Percentiles rank a stretch among this genome's conserved stretches.
phyloP scores from a whole-genome alignment of 2,113 vertebrate species.

The Emydocephalus ijimae region DNA sequence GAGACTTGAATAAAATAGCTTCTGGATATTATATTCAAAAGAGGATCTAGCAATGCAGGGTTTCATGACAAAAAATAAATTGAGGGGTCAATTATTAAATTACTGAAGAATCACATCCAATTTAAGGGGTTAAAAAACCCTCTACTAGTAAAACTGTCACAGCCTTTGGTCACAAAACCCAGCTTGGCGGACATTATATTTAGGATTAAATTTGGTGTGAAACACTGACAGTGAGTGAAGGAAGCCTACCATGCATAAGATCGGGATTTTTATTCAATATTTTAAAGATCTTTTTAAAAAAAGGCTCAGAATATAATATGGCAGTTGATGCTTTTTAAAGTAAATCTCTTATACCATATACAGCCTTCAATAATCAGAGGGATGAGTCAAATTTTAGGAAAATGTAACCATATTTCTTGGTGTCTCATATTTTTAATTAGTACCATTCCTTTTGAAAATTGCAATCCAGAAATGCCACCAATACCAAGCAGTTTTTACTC shows the following conservation, averaged over 20 bases:
- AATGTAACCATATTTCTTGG: conserved; percentile 38
- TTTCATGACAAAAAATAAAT: neutral
- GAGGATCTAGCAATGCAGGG: neutral
- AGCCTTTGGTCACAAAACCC: neutral
- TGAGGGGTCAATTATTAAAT: neutral
- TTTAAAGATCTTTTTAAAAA: neutral
- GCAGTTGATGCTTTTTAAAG: conserved; percentile 23
- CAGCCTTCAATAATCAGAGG: conserved; percentile 40
- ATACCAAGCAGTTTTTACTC: neutral
- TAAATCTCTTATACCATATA: conserved; percentile 34
- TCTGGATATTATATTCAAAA: neutral
- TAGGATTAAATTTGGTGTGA: neutral
- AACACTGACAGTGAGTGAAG: neutral
- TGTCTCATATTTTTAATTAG: conserved; percentile 38
- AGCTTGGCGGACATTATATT: neutral
- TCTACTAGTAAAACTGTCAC: neutral
- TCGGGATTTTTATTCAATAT: neutral
- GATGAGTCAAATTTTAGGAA: conserved; percentile 50
- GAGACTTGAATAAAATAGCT: neutral
- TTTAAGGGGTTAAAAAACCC: neutral
- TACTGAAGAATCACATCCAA: neutral
- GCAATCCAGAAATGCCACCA: neutral
- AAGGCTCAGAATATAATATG: conserved; percentile 21
- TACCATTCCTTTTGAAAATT: conserved; percentile 44
- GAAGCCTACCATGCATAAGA: neutral